Evolutionary conservation across 2,888 invertebrate species (phyloP), one percentile per base, ranked within the genome.

Genomic region (Agriotes lineatus): DNA sequence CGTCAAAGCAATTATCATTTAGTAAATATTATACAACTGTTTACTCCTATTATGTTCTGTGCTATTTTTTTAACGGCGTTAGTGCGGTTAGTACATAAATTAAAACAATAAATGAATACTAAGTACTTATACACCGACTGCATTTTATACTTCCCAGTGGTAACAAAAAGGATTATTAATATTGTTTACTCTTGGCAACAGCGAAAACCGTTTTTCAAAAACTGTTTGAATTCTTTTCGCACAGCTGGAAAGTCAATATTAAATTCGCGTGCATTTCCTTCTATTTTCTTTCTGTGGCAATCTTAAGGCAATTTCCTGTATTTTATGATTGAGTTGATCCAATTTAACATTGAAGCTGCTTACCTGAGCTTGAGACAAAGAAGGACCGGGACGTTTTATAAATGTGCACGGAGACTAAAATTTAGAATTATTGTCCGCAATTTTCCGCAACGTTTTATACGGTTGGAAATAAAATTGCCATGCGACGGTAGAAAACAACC

Each of bases 261-360:
- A 50, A 66, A 66, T 66, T 59, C 52, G 25, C 57, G 33, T 33
- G 50, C 39, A 60, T 60, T 60, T 60, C 37, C 42, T 42, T 60
- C 19, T 52, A 37, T 61, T 67, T 69, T 75, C 61, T 69, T 65
- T 73, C 68, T 68, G 64, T 65, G 60, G 69, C 71, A 76, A 73
- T 75, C 75, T 71, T 71, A 72, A 64, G 71, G 75, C 75, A 75
- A 76, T 77, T 77, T 75, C 77, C 75, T 72, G 73, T 74, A 74
- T 75, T 76, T 77, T 75, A 75, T 76, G 77, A 77, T 76, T 75
- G 77, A 75, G 73, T 70, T 70, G 75, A 70, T 73, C 72, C 76
- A 76, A 75, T 75, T 62, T 62, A 54, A 42, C 54, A 57, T 67
- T 48, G 62, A 67, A 62, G 56, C 57, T 45, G 62, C 56, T 48